Conservation (phyloP, 1,140 invertebrate species). For the Venustaconcha ellipsiformis region DNA sequence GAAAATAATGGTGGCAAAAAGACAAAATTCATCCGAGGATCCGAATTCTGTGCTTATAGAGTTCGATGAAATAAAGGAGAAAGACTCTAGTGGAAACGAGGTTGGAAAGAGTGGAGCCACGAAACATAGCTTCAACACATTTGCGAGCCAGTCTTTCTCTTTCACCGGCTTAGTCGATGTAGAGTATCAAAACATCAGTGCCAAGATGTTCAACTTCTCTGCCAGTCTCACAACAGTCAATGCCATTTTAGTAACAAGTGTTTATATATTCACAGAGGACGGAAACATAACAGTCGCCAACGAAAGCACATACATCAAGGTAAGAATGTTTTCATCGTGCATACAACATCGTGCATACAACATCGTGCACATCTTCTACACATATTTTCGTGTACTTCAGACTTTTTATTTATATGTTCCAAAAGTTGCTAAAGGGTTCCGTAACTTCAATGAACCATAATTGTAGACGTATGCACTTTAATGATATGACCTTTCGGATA, state of each 20-base stretch:
- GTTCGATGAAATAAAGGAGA: slow-evolving; percentile 17
- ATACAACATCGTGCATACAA: too few relatives aligned
- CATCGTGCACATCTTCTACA: too few relatives aligned
- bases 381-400: too few relatives aligned
- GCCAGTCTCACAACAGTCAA: neutral
- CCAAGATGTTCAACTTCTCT: slow-evolving; percentile 15
- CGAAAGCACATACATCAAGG: neutral
- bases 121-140: slow-evolving; percentile 18
- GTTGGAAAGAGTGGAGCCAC: neutral
- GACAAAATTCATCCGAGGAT: neutral
- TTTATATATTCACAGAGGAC: slow-evolving; percentile 17
- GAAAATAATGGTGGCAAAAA: slow-evolving; percentile 13
- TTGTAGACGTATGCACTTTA: too few relatives aligned
- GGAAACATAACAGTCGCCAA: slow-evolving; percentile 29
- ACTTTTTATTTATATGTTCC: too few relatives aligned
- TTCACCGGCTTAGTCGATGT: slow-evolving; percentile 8
- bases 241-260: slow-evolving; percentile 1
- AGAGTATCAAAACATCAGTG: slow-evolving; percentile 10
- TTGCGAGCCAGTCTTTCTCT: slow-evolving; percentile 17
- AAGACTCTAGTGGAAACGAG: neutral
- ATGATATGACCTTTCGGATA: too few relatives aligned
- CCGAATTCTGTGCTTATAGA: slow-evolving; percentile 6
- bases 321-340: too few relatives aligned
- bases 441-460: too few relatives aligned
- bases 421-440: too few relatives aligned